Conservation (phyloP, 1,140 invertebrate species). For the Caenorhabditis latens region DNA sequence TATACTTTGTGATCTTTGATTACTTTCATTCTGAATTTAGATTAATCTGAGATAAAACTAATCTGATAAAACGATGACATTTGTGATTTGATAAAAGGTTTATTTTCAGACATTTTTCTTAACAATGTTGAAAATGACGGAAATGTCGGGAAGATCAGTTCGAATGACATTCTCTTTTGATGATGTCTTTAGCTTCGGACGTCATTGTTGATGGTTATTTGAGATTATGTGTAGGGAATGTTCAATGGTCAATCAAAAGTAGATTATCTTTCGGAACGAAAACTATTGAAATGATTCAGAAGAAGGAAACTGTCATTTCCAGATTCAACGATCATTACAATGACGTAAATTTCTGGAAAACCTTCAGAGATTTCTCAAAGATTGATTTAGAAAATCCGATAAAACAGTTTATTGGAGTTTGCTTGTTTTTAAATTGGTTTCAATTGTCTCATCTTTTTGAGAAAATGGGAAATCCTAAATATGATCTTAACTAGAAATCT, state of each 20-base stretch:
- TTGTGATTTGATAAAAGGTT: background rate
- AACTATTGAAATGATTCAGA: background rate
- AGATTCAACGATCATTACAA: no score
- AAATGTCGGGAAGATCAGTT: background rate
- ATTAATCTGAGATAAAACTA: background rate
- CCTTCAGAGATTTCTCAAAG: no score
- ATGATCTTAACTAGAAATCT: no score
- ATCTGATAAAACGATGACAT: conserved; percentile 9
- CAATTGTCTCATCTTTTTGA: no score
- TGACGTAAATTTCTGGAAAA: no score
- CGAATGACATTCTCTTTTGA: background rate
- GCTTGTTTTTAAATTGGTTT: no score
- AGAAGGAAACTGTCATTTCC: no score
- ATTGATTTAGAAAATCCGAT: no score
- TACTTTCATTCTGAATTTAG: background rate
- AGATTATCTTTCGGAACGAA: background rate
- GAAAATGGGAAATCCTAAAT: no score
- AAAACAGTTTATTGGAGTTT: no score
- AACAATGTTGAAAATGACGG: background rate
- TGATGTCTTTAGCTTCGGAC: background rate
- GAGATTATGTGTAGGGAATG: no score
- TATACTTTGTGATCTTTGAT: background rate
- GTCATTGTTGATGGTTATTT: background rate
- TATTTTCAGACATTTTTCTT: background rate
- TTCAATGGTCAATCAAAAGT: no score